Base-by-base conservation (phyloP, 2,113 vertebrate species). In the Hippocampus abdominalis region DNA sequence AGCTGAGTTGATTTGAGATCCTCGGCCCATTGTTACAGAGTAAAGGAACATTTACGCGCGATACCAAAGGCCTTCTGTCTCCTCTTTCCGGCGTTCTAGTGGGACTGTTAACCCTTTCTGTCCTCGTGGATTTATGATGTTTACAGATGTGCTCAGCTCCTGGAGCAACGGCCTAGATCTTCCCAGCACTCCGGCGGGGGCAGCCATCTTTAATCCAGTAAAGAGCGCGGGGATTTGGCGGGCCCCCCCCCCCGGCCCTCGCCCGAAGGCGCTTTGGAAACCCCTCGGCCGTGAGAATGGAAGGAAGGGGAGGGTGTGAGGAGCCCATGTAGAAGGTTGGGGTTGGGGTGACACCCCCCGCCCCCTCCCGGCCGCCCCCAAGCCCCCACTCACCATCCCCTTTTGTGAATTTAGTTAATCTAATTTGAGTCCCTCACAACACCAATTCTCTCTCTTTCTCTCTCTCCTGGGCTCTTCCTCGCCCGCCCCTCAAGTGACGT, bases 381-480 rank as follows among this genome's bases (percentile, higher is more conserved):
- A 10, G 2, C 2, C 57, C 25, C 15, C 57, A 18, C 12, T 25
- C 57, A 18, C 57, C 27, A 18, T 32, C 57, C 40, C 5, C 88
- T 89, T 92, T 91, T 91, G 89, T 91, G 87, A 91, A 90, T 89
- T 86, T 88, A 78, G 74, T 82, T 90, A 91, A 90, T 90, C 87
- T 90, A 90, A 91, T 91, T 91, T 91, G 84, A 89, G 84, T 82
- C 87, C 70, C 87, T 27, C 63, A 81, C 77, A 72, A 68, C 49
- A 36, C 7, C 10, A 71, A 89, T 87, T 79, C 79, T 68, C 16
- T 49, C 46, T 49, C 46, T 49, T 87, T 79, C 79, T 68, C 16
- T 48, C 46, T 49, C 46, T 49, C 71, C 81, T 64, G 76, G 72
- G 70, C 69, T 73, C 71, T 60, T 79, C 79, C 65, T 70, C 70